These are phyloP conservation scores for Pycnonotus jocosus DNA, from an alignment of 2,113 vertebrate species.

Conservation along the genomic window DNA sequence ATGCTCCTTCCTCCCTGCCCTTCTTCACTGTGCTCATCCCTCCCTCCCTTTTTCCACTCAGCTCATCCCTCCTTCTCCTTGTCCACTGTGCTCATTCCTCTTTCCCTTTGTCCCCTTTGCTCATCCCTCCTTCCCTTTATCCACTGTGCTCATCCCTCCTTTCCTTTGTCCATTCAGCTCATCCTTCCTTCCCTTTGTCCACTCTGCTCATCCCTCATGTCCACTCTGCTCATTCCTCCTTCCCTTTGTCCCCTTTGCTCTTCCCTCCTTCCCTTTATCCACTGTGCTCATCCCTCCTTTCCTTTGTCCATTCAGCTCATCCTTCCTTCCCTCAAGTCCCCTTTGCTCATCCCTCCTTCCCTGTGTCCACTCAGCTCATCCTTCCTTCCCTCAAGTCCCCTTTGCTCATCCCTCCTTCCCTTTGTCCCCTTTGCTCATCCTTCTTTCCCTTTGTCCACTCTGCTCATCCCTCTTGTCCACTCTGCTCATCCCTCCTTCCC, in stretches of 20 bases:
- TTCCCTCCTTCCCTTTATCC: neutral
- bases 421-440: neutral
- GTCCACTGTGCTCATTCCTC: too few species aligned
- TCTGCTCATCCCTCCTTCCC: neutral
- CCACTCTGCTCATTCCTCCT: too few species aligned
- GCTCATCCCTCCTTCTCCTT: neutral
- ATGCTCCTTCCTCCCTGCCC: neutral
- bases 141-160: neutral
- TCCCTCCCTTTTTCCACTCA: neutral
- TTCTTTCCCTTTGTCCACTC: neutral
- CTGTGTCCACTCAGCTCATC: neutral
- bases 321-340: neutral
- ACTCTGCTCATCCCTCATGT: neutral
- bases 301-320: neutral
- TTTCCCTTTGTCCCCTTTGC: neutral
- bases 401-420: neutral
- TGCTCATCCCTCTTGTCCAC: neutral
- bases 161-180: neutral
- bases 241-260: neutral
- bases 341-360: too few species aligned
- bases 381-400: neutral
- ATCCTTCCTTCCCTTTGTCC: neutral
- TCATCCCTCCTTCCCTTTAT: neutral
- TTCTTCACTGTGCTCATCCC: neutral
- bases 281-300: neutral